phyloP scores from a whole-genome alignment of 2,888 invertebrate genomes.

The Spialia ferax region DNA sequence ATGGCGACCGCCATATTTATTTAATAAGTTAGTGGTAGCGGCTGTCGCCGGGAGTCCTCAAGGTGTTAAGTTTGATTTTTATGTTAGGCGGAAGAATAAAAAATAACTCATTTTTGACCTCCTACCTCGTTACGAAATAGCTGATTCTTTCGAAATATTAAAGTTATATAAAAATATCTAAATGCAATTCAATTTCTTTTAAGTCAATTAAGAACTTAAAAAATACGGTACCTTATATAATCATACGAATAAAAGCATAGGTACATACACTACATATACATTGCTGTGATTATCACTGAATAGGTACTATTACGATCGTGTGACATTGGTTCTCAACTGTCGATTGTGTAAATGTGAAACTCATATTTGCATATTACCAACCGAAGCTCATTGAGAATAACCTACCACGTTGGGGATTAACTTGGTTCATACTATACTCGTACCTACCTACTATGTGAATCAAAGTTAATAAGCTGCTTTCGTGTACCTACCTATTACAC shows the following conservation, averaged over 20 bases:
- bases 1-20: conserved; percentile 69
- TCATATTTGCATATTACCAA: conserved; percentile 73
- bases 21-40: conserved; percentile 71
- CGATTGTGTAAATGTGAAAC: conserved; percentile 64
- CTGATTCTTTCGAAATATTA: not conserved
- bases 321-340: conserved; percentile 25
- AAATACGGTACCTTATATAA: no score
- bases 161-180: not conserved
- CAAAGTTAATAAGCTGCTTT: not conserved
- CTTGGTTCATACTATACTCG: not conserved
- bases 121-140: conserved; percentile 50
- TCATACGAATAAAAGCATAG: no score
- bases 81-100: conserved; percentile 58
- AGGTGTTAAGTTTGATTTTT: conserved; percentile 66
- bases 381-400: conserved; percentile 66
- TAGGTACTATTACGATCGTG: not conserved
- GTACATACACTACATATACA: no score
- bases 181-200: no score
- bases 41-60: conserved; percentile 68
- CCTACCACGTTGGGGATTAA: conserved; percentile 49
- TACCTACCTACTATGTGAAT: no score
- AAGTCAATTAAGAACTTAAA: no score
- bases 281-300: not conserved
- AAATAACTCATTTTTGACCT: conserved; percentile 52
- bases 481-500: not conserved